Percentiles rank a stretch among this genome's conserved stretches.
Evolutionary conservation across 2,113 vertebrate species (phyloP).

Genomic region (Hassar affinis): DNA sequence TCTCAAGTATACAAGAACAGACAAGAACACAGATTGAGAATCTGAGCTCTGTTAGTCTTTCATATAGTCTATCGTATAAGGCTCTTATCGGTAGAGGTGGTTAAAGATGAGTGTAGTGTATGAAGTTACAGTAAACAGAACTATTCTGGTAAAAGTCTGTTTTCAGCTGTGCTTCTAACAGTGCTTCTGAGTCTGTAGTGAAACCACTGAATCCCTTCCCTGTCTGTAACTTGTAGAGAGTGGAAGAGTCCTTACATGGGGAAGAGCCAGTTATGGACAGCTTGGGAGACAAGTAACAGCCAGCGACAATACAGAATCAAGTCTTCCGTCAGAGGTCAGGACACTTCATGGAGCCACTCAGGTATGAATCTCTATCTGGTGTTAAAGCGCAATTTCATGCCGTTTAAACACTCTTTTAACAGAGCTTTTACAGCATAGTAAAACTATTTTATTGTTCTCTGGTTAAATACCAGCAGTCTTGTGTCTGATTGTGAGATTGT

Average conservation of each 20-base stretch:
- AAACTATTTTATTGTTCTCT: background rate
- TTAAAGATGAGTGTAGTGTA: background rate
- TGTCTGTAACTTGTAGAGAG: constrained; percentile 75
- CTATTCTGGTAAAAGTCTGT: background rate
- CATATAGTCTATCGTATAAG: background rate
- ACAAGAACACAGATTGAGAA: too few relatives aligned
- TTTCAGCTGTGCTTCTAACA: background rate
- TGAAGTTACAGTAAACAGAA: background rate
- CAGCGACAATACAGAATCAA: constrained; percentile 46
- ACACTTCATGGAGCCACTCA: constrained; percentile 78
- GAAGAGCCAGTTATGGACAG: constrained; percentile 86
- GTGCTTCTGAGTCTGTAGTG: background rate
- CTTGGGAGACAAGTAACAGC: constrained; percentile 70
- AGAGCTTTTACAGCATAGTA: background rate
- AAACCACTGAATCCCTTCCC: background rate
- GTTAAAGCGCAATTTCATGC: background rate
- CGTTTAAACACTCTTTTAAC: background rate
- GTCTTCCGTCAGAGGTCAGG: constrained; percentile 68
- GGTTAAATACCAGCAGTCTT: background rate
- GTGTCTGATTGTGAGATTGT: background rate
- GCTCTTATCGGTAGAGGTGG: background rate
- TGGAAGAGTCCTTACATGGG: constrained; percentile 87
- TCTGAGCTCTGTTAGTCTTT: background rate
- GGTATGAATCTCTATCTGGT: constrained; percentile 65
- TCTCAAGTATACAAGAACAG: too few relatives aligned